A percentile compares a stretch with the other conserved stretches of the same genome.
These are phyloP conservation scores for Drosophila kohkoa DNA, from an alignment of 1,140 invertebrate genomes.

Conservation along the genomic window DNA sequence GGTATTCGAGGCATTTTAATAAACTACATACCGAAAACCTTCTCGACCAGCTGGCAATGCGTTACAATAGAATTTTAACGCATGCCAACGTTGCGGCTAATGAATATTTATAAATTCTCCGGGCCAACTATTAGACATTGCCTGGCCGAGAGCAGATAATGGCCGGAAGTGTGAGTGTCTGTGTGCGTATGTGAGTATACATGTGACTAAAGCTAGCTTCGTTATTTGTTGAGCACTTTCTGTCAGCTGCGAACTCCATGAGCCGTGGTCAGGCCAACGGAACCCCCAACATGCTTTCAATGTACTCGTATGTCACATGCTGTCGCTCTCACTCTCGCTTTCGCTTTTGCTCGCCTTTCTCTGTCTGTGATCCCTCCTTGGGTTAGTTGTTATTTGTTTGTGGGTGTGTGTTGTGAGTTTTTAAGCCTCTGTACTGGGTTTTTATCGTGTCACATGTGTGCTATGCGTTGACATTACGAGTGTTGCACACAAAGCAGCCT, in stretches of 20 bases:
- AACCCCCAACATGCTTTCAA: slow-evolving; percentile 3
- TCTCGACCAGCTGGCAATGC: slow-evolving; percentile 31
- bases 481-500: slow-evolving; percentile 52
- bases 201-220: slow-evolving; percentile 17
- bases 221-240: slow-evolving; percentile 46
- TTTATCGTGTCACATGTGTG: slow-evolving; percentile 46
- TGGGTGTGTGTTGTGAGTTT: slow-evolving; percentile 39
- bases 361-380: slow-evolving; percentile 15
- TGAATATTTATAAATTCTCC: slow-evolving; percentile 71
- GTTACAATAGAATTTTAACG: slow-evolving; percentile 47
- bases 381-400: slow-evolving; percentile 4
- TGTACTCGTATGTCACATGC: slow-evolving; percentile 23
- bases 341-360: background rate
- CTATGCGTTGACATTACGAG: slow-evolving; percentile 39
- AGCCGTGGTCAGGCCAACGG: slow-evolving; percentile 18
- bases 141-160: slow-evolving; percentile 26
- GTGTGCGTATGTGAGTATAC: background rate
- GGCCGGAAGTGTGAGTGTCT: background rate
- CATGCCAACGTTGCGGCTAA: slow-evolving; percentile 55
- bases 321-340: background rate
- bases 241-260: slow-evolving; percentile 26
- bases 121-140: slow-evolving; percentile 42
- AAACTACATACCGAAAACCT: slow-evolving; percentile 48
- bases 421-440: slow-evolving; percentile 59
- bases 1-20: slow-evolving; percentile 68